Evolutionary conservation across 2,113 vertebrate genomes (phyloP).

Genomic region (Poeciliopsis prolifica): DNA sequence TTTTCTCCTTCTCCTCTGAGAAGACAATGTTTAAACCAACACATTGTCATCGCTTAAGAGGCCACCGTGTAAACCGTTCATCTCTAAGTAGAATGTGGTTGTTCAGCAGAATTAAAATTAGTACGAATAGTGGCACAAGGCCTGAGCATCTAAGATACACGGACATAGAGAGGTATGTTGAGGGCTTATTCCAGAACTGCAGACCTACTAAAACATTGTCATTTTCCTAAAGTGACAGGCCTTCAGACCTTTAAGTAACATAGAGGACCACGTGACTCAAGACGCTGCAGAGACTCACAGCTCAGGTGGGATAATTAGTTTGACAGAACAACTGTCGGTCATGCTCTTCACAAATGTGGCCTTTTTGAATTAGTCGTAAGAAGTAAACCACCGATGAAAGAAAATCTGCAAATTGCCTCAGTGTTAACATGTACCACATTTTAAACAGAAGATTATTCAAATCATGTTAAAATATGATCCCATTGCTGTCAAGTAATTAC

Average conservation of each 20-base stretch:
- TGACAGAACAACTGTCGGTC: too few relatives aligned
- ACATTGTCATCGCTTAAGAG: too few relatives aligned
- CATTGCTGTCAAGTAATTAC: constrained; percentile 13
- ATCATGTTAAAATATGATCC: constrained; percentile 3
- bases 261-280: too few relatives aligned
- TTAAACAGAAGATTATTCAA: constrained; percentile 16
- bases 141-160: neutral
- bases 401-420: too few relatives aligned
- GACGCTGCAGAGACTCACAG: too few relatives aligned
- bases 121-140: neutral
- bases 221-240: too few relatives aligned
- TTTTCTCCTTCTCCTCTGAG: neutral
- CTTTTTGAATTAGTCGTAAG: too few relatives aligned
- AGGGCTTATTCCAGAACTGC: neutral
- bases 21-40: neutral
- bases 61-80: neutral
- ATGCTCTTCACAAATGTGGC: too few relatives aligned
- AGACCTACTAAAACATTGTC: neutral
- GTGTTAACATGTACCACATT: neutral
- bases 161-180: neutral
- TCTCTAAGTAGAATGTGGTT: neutral
- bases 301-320: too few relatives aligned
- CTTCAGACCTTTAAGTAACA: too few relatives aligned
- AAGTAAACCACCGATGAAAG: too few relatives aligned
- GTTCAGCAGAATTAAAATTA: neutral